Conservation (phyloP, 2,797 vertebrate genomes). For the Loriculus beryllinus region DNA sequence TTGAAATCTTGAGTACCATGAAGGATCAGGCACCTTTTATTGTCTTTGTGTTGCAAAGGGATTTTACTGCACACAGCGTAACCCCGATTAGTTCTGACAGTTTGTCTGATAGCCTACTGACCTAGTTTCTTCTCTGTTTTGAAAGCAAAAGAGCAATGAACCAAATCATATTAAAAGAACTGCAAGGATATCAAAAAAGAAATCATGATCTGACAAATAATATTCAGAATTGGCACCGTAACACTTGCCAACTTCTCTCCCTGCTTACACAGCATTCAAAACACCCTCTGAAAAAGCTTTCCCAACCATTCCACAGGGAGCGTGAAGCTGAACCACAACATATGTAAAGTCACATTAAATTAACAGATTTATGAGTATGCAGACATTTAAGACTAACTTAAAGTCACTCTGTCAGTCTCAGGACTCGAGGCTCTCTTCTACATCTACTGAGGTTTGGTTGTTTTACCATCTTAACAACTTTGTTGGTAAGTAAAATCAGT, state of each 20-base stretch:
- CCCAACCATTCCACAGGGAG: not conserved
- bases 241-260: not conserved
- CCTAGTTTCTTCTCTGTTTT: conserved; percentile 53
- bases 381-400: not conserved
- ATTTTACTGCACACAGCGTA: conserved; percentile 11
- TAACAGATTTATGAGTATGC: not conserved
- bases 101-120: conserved; percentile 58
- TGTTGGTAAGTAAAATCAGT: not conserved
- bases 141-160: conserved; percentile 53
- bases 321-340: not conserved
- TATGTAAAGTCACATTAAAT: not conserved
- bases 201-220: not conserved
- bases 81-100: conserved; percentile 51
- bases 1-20: not conserved
- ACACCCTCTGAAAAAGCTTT: not conserved
- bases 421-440: not conserved
- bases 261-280: not conserved
- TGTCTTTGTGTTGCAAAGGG: conserved; percentile 10
- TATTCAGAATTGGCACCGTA: not conserved
- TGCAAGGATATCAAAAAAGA: not conserved
- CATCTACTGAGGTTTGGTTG: not conserved
- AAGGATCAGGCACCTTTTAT: conserved; percentile 16
- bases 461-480: not conserved
- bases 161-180: not conserved
- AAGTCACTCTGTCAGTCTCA: not conserved